Percentiles rank a stretch among this genome's conserved stretches.
Conservation (phyloP, 2,797 vertebrate genomes). For the Darevskia mixta region DNA sequence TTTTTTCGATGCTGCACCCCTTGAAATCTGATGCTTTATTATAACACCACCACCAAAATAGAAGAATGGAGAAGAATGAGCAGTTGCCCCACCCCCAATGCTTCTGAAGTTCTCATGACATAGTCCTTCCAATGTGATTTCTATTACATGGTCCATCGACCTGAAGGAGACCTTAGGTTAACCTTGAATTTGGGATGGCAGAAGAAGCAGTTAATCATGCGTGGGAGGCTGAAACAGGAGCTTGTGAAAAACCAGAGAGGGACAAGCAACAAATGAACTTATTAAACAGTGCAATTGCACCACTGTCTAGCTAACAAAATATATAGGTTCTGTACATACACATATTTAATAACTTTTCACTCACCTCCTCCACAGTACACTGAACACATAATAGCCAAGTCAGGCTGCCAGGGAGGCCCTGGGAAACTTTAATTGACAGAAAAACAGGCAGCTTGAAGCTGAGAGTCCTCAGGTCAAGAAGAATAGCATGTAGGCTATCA, state of each 20-base stretch:
- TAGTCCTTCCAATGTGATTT: constrained; percentile 46
- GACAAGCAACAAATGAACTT: constrained; percentile 55
- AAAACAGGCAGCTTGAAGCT: constrained; percentile 34
- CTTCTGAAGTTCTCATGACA: constrained; percentile 52
- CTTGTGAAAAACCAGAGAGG: constrained; percentile 55
- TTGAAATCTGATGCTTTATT: constrained; percentile 23
- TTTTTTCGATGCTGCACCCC: not conserved
- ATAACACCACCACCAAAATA: not conserved
- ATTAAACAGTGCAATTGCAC: constrained; percentile 46
- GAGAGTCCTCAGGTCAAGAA: constrained; percentile 41
- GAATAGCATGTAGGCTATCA: constrained; percentile 36
- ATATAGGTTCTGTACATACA: constrained; percentile 33
- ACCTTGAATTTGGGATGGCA: constrained; percentile 50
- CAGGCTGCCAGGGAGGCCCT: constrained; percentile 28
- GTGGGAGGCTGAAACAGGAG: constrained; percentile 56
- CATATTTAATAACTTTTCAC: constrained; percentile 57
- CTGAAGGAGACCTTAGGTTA: constrained; percentile 59
- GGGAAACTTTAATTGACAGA: constrained; percentile 57
- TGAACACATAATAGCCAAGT: constrained; percentile 54
- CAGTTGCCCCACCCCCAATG: constrained; percentile 24
- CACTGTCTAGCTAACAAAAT: constrained; percentile 52
- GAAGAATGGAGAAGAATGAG: constrained; percentile 17
- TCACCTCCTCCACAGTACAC: constrained; percentile 55
- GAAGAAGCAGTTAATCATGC: constrained; percentile 51
- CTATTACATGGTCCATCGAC: constrained; percentile 59